Conservation (phyloP, 1,140 invertebrate species). For the Nephila pilipes region DNA sequence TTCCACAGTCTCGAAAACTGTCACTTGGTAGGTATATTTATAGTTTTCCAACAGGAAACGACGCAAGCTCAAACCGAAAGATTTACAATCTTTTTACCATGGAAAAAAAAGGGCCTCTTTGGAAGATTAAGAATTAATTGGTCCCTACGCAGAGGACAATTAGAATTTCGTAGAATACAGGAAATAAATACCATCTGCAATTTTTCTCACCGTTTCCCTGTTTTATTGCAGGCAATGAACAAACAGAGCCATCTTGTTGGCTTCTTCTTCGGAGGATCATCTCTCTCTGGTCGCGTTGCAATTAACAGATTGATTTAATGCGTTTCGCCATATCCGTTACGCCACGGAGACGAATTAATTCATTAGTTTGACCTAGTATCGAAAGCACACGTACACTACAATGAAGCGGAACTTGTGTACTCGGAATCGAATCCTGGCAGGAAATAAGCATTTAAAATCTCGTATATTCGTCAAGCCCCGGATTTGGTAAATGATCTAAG, state of each 20-base stretch:
- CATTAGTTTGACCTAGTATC: conserved; percentile 60
- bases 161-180: conserved; percentile 64
- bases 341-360: conserved; percentile 55
- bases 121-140: conserved; percentile 48
- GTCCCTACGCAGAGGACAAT: conserved; percentile 55
- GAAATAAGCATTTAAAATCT: conserved; percentile 66
- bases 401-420: conserved; percentile 24
- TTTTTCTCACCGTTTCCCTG: conserved; percentile 39
- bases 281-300: background rate
- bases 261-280: background rate
- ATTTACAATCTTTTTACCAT: conserved; percentile 57
- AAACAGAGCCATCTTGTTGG: background rate
- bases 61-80: conserved; percentile 4
- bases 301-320: conserved; percentile 66
- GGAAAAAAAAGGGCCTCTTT: conserved; percentile 23
- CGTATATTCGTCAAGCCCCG: conserved; percentile 38
- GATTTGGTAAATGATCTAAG: background rate
- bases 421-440: conserved; percentile 13
- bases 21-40: conserved; percentile 46
- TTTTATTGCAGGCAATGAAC: conserved; percentile 35
- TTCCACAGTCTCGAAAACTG: conserved; percentile 10
- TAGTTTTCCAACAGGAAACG: conserved; percentile 61
- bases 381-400: conserved; percentile 25
- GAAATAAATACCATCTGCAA: conserved; percentile 61
- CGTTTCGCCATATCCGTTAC: conserved; percentile 61